Base-by-base conservation (phyloP, 2,888 invertebrate genomes). In the Arctia plantaginis region DNA sequence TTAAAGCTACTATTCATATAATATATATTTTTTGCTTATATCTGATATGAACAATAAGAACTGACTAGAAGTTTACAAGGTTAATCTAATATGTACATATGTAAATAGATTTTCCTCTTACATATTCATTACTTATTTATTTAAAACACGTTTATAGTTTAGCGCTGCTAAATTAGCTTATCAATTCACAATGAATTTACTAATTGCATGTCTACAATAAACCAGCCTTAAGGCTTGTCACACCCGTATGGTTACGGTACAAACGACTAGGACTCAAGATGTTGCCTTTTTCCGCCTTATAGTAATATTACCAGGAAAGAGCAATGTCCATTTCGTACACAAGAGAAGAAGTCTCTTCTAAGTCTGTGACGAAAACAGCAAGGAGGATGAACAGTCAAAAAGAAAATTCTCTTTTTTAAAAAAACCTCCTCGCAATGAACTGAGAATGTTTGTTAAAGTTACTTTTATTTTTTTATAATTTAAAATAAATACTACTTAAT, bases 71-170 rank as follows among this genome's bases (percentile, higher is more conserved):
- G 59, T 66, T 33, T 33, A 76, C 78, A 85, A 84, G 85, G 85
- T 80, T 69, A 80, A 62, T 62, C 76, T 71, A 75, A 67, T 75
- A 71, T 73, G 72, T 41, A 76, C 72, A 27, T 59, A 41, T 69
- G 41, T 59, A 78, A 83, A 82, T 82, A 84, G 79, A 78, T 84
- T 79, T 82, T 71, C 70, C 71, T 75, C 62, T 73, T 74, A 74
- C 62, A 68, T 79, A 75, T 75, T 72, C 65, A 67, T 74, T 66
- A n/a, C 8, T 27, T 55, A 68, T n/a, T 39, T 59, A 59, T 18
- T 30, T 59, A 18, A 3, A 27, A 39, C 47, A 33, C 47, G 20
- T 30, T 20, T 69, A 35, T 13, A 27, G 27, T 59, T 30, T 6
- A 30, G 62, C 30, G 7, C 30, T 62, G 30, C 62, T 59, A 30